These are phyloP conservation scores for Xanthorhoe designata DNA, from an alignment of 2,888 invertebrate genomes.

Conservation along the genomic window DNA sequence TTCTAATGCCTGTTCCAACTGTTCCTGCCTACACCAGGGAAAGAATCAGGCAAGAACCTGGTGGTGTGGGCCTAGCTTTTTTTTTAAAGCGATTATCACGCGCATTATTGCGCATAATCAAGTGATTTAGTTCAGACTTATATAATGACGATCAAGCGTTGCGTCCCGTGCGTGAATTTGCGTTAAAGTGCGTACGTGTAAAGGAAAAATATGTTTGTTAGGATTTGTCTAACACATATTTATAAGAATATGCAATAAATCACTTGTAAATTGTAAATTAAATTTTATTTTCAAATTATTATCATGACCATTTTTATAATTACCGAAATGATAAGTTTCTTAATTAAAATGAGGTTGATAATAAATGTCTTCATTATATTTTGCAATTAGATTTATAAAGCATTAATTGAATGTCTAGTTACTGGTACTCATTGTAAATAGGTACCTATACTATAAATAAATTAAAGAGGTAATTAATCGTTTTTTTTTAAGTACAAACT, in stretches of 20 bases:
- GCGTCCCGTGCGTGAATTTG: not conserved
- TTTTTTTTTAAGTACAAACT: no score
- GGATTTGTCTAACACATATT: slow-evolving; percentile 25
- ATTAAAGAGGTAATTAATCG: no score
- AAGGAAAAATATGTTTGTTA: slow-evolving; percentile 8
- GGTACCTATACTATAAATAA: no score
- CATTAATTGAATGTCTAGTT: not conserved
- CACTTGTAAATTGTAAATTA: not conserved
- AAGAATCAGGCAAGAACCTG: no score
- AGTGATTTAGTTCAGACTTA: not conserved
- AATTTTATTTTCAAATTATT: not conserved
- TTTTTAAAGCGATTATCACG: no score
- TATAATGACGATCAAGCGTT: not conserved
- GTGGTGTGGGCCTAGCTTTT: no score
- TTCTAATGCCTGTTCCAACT: no score
- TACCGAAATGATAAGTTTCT: not conserved
- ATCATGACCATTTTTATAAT: not conserved
- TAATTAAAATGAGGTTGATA: not conserved
- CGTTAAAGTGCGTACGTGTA: not conserved
- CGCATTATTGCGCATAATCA: no score
- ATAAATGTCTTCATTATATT: not conserved
- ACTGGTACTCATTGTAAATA: no score
- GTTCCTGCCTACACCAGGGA: no score
- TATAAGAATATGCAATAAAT: slow-evolving; percentile 24
- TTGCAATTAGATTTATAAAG: not conserved